Evolutionary conservation across 1,140 invertebrate genomes (phyloP).

Genomic region (Gryllus bimaculatus): DNA sequence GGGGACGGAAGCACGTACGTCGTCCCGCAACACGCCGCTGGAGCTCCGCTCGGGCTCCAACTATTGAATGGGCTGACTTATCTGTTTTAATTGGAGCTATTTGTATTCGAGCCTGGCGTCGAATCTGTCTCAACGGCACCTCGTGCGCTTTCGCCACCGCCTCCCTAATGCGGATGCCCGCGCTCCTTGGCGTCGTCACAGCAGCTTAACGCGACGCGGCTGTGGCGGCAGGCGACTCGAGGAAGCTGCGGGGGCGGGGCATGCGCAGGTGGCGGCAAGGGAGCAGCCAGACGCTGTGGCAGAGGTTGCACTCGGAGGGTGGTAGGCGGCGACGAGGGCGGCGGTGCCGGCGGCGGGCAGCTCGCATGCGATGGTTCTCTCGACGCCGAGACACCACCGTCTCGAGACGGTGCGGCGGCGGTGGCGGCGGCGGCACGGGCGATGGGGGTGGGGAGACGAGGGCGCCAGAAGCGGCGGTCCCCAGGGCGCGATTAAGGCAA

Average conservation of each 20-base stretch:
- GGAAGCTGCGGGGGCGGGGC: too few species aligned
- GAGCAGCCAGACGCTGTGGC: neutral
- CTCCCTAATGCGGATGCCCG: neutral
- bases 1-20: too few species aligned
- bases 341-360: too few species aligned
- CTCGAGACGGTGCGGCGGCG: too few species aligned
- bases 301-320: neutral
- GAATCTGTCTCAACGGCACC: neutral
- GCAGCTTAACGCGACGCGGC: neutral
- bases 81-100: neutral
- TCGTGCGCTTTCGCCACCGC: neutral
- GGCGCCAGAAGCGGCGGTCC: too few species aligned
- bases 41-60: neutral
- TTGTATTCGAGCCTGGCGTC: neutral
- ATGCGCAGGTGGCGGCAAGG: neutral
- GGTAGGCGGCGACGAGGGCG: too few species aligned
- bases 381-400: too few species aligned
- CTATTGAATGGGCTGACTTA: constrained; percentile 4
- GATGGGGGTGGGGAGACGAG: too few species aligned
- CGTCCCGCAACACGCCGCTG: too few species aligned
- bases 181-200: neutral
- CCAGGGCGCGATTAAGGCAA: too few species aligned
- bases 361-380: too few species aligned
- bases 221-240: neutral
- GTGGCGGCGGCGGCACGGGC: too few species aligned